Base-by-base conservation (phyloP, 2,888 invertebrate genomes). In the Lasius fuliginosus region DNA sequence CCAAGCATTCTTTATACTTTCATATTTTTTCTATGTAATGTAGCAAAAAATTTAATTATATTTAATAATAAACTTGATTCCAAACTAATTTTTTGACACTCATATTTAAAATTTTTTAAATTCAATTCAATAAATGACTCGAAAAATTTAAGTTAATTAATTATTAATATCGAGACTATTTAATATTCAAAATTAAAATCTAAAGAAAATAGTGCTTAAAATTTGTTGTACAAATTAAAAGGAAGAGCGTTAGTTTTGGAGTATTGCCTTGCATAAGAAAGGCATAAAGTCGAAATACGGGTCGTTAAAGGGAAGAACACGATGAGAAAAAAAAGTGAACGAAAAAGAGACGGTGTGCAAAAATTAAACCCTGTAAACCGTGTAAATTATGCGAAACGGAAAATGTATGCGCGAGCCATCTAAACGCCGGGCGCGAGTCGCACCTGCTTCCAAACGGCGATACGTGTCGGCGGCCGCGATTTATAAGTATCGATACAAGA, bases 391-490 rank as follows among this genome's bases (percentile, higher is more conserved):
- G 33, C 33, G n/a, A 40, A 42, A 27, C 30, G 15, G 69, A 40
- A 58, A 77, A 77, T 58, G 58, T 56, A 76, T 49, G 53, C 23
- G 64, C 68, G 42, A 58, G 42, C 58, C n/a, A 33, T 1, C 42
- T 60, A 42, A 69, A 69, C 69, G 42, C 18, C 56, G 27, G 64
- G 64, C 18, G 73, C 69, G 33, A 58, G 62, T 77, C 62, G 64
- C 88, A 85, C 87, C 85, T 85, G 88, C 36, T 49, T 74, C 53
- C 18, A 68, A 76, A 82, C 71, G 30, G 23, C 53, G 36, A 27
- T 68, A n/a, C 67, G 64, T 33, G 79, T 67, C 36, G 71, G 33
- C 49, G 49, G 18, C 49, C 65, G 77, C 79, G 83, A 88, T 87
- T 83, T 82, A 85, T 85, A 65, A 73, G 75, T 65, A 76, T 62